These are phyloP conservation scores for Tretioscincus oriximinensis DNA, from an alignment of 2,113 vertebrate species.

Conservation along the genomic window DNA sequence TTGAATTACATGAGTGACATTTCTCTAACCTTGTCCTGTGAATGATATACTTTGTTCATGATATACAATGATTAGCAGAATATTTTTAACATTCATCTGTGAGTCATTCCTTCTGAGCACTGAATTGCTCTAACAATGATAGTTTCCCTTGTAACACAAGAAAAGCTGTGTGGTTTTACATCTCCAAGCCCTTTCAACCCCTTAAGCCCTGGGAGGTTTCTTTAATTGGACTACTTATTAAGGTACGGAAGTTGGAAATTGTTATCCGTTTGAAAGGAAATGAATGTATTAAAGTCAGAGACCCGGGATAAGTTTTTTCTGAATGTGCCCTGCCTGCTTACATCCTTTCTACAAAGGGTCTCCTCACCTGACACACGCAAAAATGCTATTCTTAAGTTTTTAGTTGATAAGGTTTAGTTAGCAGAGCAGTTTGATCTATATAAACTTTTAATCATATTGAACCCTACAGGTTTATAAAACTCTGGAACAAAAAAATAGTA, in stretches of 20 bases:
- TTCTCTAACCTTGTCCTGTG: neutral
- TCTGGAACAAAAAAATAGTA: conserved; percentile 37
- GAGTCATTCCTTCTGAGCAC: conserved; percentile 50
- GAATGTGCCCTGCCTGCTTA: conserved; percentile 48
- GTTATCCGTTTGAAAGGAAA: conserved; percentile 63
- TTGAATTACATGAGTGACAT: neutral
- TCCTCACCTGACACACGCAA: conserved; percentile 41
- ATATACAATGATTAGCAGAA: conserved; percentile 25
- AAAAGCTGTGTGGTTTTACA: conserved; percentile 47
- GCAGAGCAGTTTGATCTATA: conserved; percentile 45
- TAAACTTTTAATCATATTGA: conserved; percentile 58
- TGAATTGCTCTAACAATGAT: conserved; percentile 32
- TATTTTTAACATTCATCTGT: conserved; percentile 41
- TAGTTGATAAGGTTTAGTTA: conserved; percentile 60
- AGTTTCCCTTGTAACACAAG: conserved; percentile 22
- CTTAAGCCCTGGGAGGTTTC: conserved; percentile 24
- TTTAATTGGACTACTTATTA: conserved; percentile 30
- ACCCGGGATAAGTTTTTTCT: conserved; percentile 51
- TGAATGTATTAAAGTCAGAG: conserved; percentile 56
- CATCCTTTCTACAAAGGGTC: conserved; percentile 62
- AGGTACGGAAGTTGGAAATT: conserved; percentile 56
- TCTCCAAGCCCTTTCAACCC: conserved; percentile 43
- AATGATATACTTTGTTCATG: conserved; percentile 52
- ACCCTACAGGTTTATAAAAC: conserved; percentile 57
- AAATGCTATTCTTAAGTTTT: conserved; percentile 56